Evolutionary conservation across 2,888 invertebrate species (phyloP), one percentile per base, ranked within the genome.

Genomic region (Siphonodentalium dalli): DNA sequence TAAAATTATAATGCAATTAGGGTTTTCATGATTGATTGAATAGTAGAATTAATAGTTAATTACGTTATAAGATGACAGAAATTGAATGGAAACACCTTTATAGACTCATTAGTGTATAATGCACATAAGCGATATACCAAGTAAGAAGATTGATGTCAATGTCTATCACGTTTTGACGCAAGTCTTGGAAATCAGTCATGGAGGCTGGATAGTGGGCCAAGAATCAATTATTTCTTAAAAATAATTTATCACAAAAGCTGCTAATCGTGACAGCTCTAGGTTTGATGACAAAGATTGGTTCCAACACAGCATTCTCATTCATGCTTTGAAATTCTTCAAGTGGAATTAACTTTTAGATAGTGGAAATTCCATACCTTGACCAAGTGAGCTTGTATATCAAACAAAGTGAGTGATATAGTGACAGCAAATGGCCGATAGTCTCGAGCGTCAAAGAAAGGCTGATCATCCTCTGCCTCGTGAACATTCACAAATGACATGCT

Each of bases 371-470:
- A 58, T 70, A 87, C 87, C 83, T 92, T 92, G 7, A 93, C 87
- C 56, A 97, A 84, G 84, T 98, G 97, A 1, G 91, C 96, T 77
- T 96, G 94, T 66, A 98, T 90, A 74, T 98, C 96, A 79, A 96
- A 95, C 77, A 98, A 88, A 15, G 93, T 93, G 26, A 96, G 88
- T 0, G 93, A 93, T 1, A 97, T 92, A 18, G 90, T 89, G 0
- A 97, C 95, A 69, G 93, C 91, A 44, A 97, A 82, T 0, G 97
- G 94, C 33, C 97, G 86, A 80, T 92, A 96, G 39, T 89, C 85
- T 39, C 96, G 86, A 5, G 92, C 89, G 83, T 97, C 97, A 72
- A 94, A 92, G 28, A 64, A 60, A 33, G 65, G 53, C 31, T 31
- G 55, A 40, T 55, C 51, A 27, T 68, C 65, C 7, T 53, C 65